Evolutionary conservation across 2,888 invertebrate species (phyloP), one percentile per base, ranked within the genome.

Genomic region (Arge pagana): DNA sequence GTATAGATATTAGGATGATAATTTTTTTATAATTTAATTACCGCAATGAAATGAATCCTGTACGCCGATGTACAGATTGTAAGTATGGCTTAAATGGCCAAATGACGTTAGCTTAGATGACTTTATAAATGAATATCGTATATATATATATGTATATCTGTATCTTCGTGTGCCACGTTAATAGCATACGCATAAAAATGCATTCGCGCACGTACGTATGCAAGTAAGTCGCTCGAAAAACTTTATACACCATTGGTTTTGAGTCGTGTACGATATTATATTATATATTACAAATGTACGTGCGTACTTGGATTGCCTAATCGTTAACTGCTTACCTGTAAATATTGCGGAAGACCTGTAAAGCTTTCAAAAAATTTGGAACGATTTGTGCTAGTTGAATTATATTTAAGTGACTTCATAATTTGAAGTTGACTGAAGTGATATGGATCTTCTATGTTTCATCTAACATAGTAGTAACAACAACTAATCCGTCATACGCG

Each of bases 21-120:
- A n/a, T n/a, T 26, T 26, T 10, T 8, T 26, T 26, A 26, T 26
- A n/a, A 26, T 26, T 26, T 26, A 26, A 26, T 3, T 26, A 3
- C 28, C 28, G n/a, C 28, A 26, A n/a, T 26, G 28, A 26, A 26
- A 10, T 10, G 2, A 26, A 10, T 19, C 48, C 54, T 61, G 58
- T 62, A 63, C 63, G 54, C 63, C 61, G 39, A 60, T 59, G 65
- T 65, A 68, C 60, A 56, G 61, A 59, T 55, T 57, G 49, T 54
- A 57, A 61, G 55, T 63, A 63, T 60, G 57, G 62, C 62, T 54
- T 51, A 51, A 59, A 60, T 57, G 57, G 62, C 55, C 55, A 58
- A 55, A 55, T 55, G 58, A 60, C 57, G 54, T 18, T 55, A 55
- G 41, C 48, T 26, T 41, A 28, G 36, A 19, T 48, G 40, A 30